Evolutionary conservation across 2,888 invertebrate genomes (phyloP), one percentile per base, ranked within the genome.

Genomic region (Limnephilus lunatus): DNA sequence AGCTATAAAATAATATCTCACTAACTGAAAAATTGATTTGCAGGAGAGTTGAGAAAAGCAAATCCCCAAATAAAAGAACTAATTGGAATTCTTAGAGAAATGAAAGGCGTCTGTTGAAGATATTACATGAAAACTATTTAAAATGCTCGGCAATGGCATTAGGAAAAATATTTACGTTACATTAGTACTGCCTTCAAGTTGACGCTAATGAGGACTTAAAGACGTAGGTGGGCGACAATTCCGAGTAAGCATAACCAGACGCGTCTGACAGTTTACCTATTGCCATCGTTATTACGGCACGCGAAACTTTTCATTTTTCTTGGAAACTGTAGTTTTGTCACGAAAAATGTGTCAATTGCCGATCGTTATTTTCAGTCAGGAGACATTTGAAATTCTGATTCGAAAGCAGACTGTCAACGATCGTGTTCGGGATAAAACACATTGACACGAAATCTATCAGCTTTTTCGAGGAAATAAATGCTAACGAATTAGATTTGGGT

Each of bases 251-350:
- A 91, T 68, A 35, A 91, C 88, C 81, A 35, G 53, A 85, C 81
- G 68, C 68, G 83, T 89, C 53, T 91, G 91, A 89, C 87, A 91
- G 82, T 89, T 91, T 85, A 89, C 89, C 88, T 89, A 83, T 81
- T 48, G 44, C 85, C 86, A 91, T 89, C 89, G 44, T 91, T 89
- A 89, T 91, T 68, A 88, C 80, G 80, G 32, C 11, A n/a, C 30
- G 31, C 12, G 12, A 80, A 85, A 25, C 68, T 81, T 90, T 35
- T 35, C 85, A 85, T 68, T 90, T 90, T 35, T 85, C 85, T 81
- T 68, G 88, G 44, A 89, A 80, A 80, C 35, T 89, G 80, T 89
- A 89, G 80, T 89, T 31, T 89, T 80, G 80, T 35, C 68, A 39
- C 88, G 88, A 80, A 80, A 89, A 89, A 80, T 89, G 32, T 89